Base-by-base conservation (phyloP, 2,797 vertebrate species). In the Danio choprae region DNA sequence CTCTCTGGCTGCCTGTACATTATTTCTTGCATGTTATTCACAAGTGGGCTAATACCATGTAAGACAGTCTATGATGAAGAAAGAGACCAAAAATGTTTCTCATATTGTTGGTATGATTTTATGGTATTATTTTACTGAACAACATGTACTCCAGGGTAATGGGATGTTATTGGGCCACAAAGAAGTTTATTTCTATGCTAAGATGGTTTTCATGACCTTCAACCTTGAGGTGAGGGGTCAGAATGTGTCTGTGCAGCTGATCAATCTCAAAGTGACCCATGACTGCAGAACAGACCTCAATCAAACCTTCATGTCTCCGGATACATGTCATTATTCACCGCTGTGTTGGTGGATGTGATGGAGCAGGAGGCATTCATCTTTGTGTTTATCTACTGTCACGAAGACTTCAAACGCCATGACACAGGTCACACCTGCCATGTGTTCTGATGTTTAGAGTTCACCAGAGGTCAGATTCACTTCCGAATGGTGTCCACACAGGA, bases 351-450 rank as follows among this genome's bases (percentile, higher is more conserved):
- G 22, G 50, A 69, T 41, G 43, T 18, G 13, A 60, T 16, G 29
- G 46, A 58, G 20, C 50, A 63, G 46, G 20, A 53, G 48, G 38
- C 41, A 22, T 36, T 13, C 62, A 62, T 76, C 63, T 11, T 71
- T 50, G 36, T 67, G 72, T 63, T 81, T 82, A 82, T 20, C 63
- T 64, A 41, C 51, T 7, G 58, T 82, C 65, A 48, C 44, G 11
- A 29, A 71, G 38, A 44, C 71, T 79, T 73, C 9, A 68, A 67
- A 51, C 48, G 69, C 58, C 51, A 62, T 74, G 62, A 53, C 76
- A 76, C 6, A 64, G 77, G 53, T 70, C 50, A 69, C 43, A 60
- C 76, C 60, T 51, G 53, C 15, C 71, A 51, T 53, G 46, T 56
- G n/a, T 69, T 46, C 7, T 60, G 5, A 22, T 48, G 68, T 67